Percentiles rank a stretch among this genome's conserved stretches.
phyloP scores from a whole-genome alignment of 1,140 invertebrate genomes.

The Leptinotarsa undecemlineata region DNA sequence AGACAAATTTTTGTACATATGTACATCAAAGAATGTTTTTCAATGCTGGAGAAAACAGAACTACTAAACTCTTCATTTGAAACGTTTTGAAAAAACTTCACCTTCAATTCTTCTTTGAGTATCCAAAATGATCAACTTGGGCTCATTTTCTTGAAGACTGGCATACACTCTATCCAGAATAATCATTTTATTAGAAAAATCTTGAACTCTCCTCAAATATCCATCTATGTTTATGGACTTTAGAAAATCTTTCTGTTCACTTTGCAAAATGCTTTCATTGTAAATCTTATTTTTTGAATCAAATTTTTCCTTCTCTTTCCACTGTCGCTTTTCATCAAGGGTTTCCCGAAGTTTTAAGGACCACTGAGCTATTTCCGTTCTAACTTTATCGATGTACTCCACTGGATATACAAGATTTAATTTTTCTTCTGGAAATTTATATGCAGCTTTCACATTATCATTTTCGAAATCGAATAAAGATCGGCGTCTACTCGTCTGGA shows the following conservation, averaged over 20 bases:
- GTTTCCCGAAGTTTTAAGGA: neutral
- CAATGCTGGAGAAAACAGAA: no score
- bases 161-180: neutral
- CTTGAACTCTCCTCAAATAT: slow-evolving; percentile 4
- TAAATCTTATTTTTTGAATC: slow-evolving; percentile 8
- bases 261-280: neutral
- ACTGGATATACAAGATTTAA: neutral
- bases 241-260: slow-evolving; percentile 1
- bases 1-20: no score
- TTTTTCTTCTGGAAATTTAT: slow-evolving; percentile 6
- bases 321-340: neutral
- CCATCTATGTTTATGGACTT: neutral
- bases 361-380: slow-evolving; percentile 11
- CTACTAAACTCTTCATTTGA: neutral
- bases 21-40: no score
- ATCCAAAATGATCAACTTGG: neutral
- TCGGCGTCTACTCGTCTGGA: neutral
- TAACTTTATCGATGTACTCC: slow-evolving; percentile 19
- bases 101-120: neutral
- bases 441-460: neutral
- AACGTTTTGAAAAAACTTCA: neutral
- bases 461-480: slow-evolving; percentile 10
- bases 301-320: neutral
- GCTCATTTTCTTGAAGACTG: neutral
- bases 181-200: slow-evolving; percentile 1